Percentiles rank a stretch among this genome's conserved stretches.
Evolutionary conservation across 2,797 vertebrate species (phyloP).

Genomic region (Arrhamphus sclerolepis): DNA sequence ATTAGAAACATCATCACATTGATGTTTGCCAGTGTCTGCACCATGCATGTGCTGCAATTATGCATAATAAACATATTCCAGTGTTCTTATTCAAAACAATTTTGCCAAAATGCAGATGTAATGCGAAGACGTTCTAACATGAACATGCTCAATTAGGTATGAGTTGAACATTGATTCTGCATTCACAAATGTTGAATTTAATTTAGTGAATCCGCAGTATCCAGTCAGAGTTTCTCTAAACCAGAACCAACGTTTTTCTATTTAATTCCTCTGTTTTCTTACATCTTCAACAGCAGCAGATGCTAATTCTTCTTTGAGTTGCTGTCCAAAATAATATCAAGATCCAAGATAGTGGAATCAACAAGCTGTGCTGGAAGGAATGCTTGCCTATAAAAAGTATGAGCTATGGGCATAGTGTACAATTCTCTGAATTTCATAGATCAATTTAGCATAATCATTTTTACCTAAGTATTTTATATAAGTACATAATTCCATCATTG

Average conservation of each 20-base stretch:
- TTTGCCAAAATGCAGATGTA: constrained; percentile 15
- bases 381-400: constrained; percentile 34
- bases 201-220: constrained; percentile 47
- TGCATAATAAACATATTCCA: constrained; percentile 24
- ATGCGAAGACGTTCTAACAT: constrained; percentile 27
- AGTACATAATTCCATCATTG: too few relatives aligned
- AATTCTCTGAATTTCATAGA: constrained; percentile 1
- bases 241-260: constrained; percentile 24
- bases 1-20: constrained; percentile 58
- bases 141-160: constrained; percentile 40
- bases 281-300: constrained; percentile 34
- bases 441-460: not conserved
- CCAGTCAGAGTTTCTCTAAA: constrained; percentile 22
- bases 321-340: constrained; percentile 44
- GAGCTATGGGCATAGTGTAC: constrained; percentile 1
- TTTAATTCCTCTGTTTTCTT: not conserved
- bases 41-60: constrained; percentile 22
- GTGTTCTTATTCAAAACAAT: constrained; percentile 25
- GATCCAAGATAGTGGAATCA: constrained; percentile 16
- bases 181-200: constrained; percentile 44
- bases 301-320: constrained; percentile 37
- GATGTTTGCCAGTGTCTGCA: constrained; percentile 29
- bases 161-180: constrained; percentile 35
- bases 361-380: constrained; percentile 22
- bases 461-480: too few relatives aligned